These are phyloP conservation scores for Parthenolecanium corni DNA, from an alignment of 2,888 invertebrate species.

Conservation along the genomic window DNA sequence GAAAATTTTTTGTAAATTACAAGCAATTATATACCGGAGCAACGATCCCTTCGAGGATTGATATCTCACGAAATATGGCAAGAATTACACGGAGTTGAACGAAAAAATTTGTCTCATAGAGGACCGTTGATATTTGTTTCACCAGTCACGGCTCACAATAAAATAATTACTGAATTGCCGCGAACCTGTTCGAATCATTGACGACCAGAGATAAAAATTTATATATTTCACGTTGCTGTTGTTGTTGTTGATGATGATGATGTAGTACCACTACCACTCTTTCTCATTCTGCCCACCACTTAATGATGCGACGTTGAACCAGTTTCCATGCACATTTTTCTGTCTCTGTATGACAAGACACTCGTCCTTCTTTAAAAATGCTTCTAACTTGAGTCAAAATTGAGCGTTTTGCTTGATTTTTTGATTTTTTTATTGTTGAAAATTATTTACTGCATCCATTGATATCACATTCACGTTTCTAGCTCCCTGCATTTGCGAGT, in stretches of 20 bases:
- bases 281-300: conserved; percentile 7
- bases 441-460: too few species aligned
- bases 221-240: neutral
- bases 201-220: conserved; percentile 12
- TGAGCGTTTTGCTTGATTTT: too few species aligned
- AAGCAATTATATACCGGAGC: conserved; percentile 4
- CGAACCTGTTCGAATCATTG: conserved; percentile 23
- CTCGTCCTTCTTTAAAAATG: too few species aligned
- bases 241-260: neutral
- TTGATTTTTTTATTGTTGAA: too few species aligned
- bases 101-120: conserved; percentile 1
- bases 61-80: conserved; percentile 16
- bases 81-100: conserved; percentile 19
- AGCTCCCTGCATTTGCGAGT: too few species aligned
- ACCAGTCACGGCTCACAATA: conserved; percentile 16
- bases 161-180: conserved; percentile 23
- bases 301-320: neutral
- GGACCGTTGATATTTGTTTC: conserved; percentile 11
- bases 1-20: neutral
- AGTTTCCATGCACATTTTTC: too few species aligned
- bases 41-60: conserved; percentile 8
- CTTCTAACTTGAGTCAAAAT: too few species aligned
- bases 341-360: too few species aligned
- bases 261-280: neutral
- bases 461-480: too few species aligned